phyloP scores from a whole-genome alignment of 30 jellyfish, hydroid and myxozoan species.

The Hydra vulgaris region DNA sequence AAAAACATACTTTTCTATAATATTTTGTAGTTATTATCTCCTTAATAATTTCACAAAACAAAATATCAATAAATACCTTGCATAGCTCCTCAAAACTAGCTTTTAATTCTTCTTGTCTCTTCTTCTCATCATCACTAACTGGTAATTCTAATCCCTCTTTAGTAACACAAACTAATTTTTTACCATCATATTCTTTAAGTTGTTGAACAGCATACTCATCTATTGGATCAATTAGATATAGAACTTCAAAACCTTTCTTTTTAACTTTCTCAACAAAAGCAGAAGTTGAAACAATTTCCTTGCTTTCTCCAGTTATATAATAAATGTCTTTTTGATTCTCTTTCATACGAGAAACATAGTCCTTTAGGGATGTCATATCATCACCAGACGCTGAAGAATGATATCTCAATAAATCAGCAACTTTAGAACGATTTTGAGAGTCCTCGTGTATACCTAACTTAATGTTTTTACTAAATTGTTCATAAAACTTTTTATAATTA shows the following conservation, averaged over 20 bases:
- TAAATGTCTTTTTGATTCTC: conserved; percentile 89
- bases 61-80: conserved; percentile 44
- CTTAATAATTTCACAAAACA: too few species aligned
- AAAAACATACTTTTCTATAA: neutral
- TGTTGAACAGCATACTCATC: conserved; percentile 97
- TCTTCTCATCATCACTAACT: conserved; percentile 94
- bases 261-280: conserved; percentile 83
- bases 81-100: conserved; percentile 81
- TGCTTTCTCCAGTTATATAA: conserved; percentile 97
- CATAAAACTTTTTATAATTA: conserved; percentile 70
- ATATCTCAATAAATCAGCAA: conserved; percentile 78
- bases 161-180: conserved; percentile 91
- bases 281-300: conserved; percentile 68
- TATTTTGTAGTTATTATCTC: neutral
- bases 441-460: conserved; percentile 95
- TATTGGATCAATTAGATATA: conserved; percentile 91
- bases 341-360: conserved; percentile 93
- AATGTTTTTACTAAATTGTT: conserved; percentile 74
- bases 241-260: conserved; percentile 91
- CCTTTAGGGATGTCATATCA: conserved; percentile 76
- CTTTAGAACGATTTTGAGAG: conserved; percentile 49
- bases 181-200: conserved; percentile 91
- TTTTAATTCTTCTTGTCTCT: conserved; percentile 69
- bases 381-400: conserved; percentile 87
- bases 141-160: conserved; percentile 96